Percentiles rank a stretch among this genome's conserved stretches.
These are phyloP conservation scores for Thamnophis elegans DNA, from an alignment of 2,797 vertebrate genomes.

Conservation along the genomic window DNA sequence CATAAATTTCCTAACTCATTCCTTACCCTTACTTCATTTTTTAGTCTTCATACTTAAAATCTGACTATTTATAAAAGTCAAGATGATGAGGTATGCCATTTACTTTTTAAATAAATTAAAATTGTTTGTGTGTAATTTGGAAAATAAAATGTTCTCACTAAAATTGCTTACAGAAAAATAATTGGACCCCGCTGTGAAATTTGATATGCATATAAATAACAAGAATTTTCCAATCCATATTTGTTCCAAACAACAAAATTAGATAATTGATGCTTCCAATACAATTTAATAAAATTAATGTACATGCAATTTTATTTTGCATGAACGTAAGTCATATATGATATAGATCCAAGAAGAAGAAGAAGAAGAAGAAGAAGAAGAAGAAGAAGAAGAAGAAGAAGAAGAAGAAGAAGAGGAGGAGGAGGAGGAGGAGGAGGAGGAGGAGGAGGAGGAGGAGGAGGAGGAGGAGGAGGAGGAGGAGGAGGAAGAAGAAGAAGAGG, in stretches of 20 bases:
- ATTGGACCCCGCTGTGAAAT: constrained; percentile 5
- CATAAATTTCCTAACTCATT: neutral
- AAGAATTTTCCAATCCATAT: neutral
- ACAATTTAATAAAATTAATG: neutral
- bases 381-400: fast-evolving
- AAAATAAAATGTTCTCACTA: neutral
- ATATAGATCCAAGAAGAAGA: neutral
- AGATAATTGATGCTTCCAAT: neutral
- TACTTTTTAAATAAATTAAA: constrained; percentile 1
- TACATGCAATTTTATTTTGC: neutral
- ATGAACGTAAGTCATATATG: neutral
- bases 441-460: fast-evolving
- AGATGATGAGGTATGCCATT: neutral
- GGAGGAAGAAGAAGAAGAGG: too few species aligned
- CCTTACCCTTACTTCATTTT: neutral
- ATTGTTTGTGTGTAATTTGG: neutral
- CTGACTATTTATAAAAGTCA: neutral
- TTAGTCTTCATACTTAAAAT: neutral
- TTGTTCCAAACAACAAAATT: neutral
- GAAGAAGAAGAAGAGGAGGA: fast-evolving
- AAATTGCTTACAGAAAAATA: neutral
- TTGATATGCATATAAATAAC: neutral
- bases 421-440: too few species aligned
- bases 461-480: too few species aligned
- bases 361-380: fast-evolving